phyloP scores from a whole-genome alignment of 2,888 invertebrate genomes.

The Toxonevra muliebris region DNA sequence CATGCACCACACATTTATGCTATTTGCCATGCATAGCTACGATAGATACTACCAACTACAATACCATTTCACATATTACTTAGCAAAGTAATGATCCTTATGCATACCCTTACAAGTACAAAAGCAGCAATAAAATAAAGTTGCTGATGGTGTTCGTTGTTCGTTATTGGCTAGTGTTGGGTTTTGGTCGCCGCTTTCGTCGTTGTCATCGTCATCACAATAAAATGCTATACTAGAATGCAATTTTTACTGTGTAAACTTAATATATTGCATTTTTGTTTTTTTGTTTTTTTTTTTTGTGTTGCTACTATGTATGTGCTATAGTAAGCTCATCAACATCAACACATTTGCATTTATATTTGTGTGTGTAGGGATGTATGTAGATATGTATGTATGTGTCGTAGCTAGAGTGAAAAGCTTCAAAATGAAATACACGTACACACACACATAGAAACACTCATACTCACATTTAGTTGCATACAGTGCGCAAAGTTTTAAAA shows the following conservation, averaged over 20 bases:
- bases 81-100: too few relatives aligned
- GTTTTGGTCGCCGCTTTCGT: neutral
- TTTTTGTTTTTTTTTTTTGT: neutral
- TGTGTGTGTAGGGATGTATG: slow-evolving; percentile 5
- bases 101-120: too few relatives aligned
- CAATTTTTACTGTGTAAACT: too few relatives aligned
- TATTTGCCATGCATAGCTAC: too few relatives aligned
- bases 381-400: slow-evolving; percentile 1
- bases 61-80: too few relatives aligned
- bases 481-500: slow-evolving; percentile 10
- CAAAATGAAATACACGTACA: slow-evolving; percentile 4
- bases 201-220: neutral
- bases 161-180: too few relatives aligned
- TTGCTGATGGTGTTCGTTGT: too few relatives aligned
- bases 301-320: neutral
- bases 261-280: too few relatives aligned
- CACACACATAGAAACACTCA: neutral
- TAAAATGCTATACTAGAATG: too few relatives aligned
- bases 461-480: neutral
- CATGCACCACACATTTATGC: too few relatives aligned
- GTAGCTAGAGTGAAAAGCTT: neutral
- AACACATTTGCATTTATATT: neutral
- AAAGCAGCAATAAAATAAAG: too few relatives aligned
- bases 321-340: neutral
- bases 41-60: too few relatives aligned